phyloP scores from a whole-genome alignment of 2,797 vertebrate genomes.

The Alcedo atthis region DNA sequence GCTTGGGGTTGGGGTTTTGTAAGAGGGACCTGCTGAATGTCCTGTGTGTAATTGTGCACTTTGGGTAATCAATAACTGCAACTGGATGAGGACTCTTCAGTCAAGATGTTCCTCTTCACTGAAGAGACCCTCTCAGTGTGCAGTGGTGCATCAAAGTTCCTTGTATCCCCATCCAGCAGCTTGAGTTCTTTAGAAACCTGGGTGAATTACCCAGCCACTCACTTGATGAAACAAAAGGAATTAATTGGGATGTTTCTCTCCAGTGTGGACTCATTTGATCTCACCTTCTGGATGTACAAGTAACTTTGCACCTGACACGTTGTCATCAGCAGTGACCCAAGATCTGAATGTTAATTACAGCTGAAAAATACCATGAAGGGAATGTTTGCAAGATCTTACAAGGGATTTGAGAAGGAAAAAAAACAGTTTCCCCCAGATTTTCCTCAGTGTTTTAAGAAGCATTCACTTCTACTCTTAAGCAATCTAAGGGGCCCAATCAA shows the following conservation, averaged over 20 bases:
- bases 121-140: not conserved
- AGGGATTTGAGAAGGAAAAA: not conserved
- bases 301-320: not conserved
- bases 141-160: not conserved
- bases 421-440: accelerated
- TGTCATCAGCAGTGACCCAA: not conserved
- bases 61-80: not conserved
- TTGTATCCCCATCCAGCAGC: not conserved
- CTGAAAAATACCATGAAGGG: not conserved
- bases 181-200: not conserved
- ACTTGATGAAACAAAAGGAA: not conserved
- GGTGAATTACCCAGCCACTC: not conserved
- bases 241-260: not conserved
- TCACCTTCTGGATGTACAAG: not conserved
- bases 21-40: not conserved
- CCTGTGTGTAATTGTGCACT: not conserved
- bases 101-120: conserved; percentile 18
- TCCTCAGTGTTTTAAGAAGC: not conserved
- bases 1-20: not conserved
- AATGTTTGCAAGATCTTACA: not conserved
- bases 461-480: not conserved
- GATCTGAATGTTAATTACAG: not conserved
- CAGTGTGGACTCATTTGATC: not conserved
- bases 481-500: not conserved
- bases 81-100: not conserved